These are phyloP conservation scores for Catharus fuscescens DNA, from an alignment of 2,113 vertebrate genomes.

Conservation along the genomic window DNA sequence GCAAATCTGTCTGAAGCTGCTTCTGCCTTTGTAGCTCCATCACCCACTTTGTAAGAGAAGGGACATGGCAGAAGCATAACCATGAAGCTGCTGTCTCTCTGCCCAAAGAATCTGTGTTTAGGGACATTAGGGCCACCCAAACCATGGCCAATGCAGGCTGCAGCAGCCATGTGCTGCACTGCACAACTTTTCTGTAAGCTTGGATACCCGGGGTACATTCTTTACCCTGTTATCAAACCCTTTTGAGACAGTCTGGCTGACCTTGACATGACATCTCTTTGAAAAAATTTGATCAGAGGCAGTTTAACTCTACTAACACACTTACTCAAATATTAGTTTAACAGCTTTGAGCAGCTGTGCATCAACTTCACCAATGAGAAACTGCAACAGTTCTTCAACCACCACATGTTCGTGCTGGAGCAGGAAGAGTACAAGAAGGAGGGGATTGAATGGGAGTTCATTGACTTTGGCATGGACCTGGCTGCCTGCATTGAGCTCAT, in stretches of 20 bases:
- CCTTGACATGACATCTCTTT: background rate
- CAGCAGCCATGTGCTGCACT: background rate
- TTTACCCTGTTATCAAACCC: background rate
- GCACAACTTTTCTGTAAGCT: background rate
- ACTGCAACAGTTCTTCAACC: constrained; percentile 90
- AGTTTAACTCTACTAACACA: background rate
- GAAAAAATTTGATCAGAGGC: background rate
- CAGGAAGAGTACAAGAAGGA: constrained; percentile 68
- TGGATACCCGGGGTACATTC: background rate
- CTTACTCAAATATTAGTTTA: constrained; percentile 74
- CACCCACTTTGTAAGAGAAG: background rate
- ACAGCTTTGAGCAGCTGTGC: constrained; percentile 89
- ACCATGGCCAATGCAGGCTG: background rate
- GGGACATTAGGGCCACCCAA: background rate
- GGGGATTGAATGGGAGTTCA: constrained; percentile 65
- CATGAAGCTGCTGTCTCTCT: background rate
- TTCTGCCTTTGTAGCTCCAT: background rate
- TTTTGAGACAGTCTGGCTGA: background rate
- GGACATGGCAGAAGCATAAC: background rate
- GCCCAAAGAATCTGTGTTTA: background rate
- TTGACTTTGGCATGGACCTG: constrained; percentile 73
- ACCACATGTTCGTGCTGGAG: constrained; percentile 87
- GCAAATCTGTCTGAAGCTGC: background rate
- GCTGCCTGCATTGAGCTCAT: constrained; percentile 73
- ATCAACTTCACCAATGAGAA: constrained; percentile 92